These are phyloP conservation scores for Phaethon lepturus DNA, from an alignment of 2,113 vertebrate species.

Conservation along the genomic window DNA sequence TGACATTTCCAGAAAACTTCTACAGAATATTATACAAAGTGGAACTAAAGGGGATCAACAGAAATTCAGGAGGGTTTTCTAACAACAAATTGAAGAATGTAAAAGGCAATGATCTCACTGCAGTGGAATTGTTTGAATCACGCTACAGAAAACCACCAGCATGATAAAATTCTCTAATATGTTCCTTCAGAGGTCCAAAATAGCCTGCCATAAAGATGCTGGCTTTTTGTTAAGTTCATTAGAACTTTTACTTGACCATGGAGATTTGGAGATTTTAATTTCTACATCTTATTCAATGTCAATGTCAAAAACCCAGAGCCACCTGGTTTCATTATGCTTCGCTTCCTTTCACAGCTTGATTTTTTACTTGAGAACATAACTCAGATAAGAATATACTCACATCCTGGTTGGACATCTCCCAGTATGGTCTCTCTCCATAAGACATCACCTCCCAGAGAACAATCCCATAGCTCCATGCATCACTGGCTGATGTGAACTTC, in stretches of 20 bases:
- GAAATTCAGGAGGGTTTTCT: constrained; percentile 21
- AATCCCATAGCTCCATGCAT: constrained; percentile 97
- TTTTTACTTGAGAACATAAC: constrained; percentile 36
- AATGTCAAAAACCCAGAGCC: constrained; percentile 49
- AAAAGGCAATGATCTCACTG: background rate
- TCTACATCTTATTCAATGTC: background rate
- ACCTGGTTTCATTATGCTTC: constrained; percentile 61
- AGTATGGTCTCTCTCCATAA: constrained; percentile 96
- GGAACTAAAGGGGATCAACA: constrained; percentile 28
- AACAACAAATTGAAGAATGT: background rate
- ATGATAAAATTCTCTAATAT: background rate
- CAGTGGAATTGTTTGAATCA: background rate
- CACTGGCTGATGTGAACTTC: constrained; percentile 97
- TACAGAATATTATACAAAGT: background rate
- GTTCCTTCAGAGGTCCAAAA: background rate
- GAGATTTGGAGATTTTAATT: background rate
- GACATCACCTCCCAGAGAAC: constrained; percentile 99
- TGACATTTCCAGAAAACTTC: constrained; percentile 1
- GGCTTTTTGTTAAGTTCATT: background rate
- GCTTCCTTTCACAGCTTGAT: constrained; percentile 67
- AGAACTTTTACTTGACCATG: background rate
- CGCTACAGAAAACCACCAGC: background rate
- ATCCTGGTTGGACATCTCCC: constrained; percentile 99
- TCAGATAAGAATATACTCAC: constrained; percentile 81
- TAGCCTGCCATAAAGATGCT: background rate